Base-by-base conservation (phyloP, 2,888 invertebrate genomes). In the Lasioglossum zephyrum region DNA sequence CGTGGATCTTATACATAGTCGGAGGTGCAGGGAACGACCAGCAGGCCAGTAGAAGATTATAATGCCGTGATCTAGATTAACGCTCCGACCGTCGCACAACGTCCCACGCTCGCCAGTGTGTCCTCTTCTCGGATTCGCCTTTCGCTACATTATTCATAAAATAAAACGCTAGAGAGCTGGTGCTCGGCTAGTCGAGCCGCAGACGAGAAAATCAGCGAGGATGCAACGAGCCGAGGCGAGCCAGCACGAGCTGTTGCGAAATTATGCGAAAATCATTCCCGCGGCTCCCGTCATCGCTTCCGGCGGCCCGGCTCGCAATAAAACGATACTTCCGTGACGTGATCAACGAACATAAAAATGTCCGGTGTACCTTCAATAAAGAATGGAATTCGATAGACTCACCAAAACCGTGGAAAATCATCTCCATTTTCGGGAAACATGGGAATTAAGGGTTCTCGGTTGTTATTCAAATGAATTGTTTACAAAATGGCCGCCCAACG, bases 41-140 rank as follows among this genome's bases (percentile, higher is more conserved):
- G 44, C 79, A 74, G 31, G 31, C n/a, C 63, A 90, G 89, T 92
- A 90, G 77, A 85, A 80, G 90, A 88, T 91, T 93, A 92, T 93
- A 92, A 90, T 92, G 91, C 90, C 90, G 90, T 92, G 94, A 94
- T 94, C 94, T 92, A 94, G 93, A 94, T 94, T 94, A 94, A 94
- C n/a, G 53, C 9, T 9, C n/a, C 8, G 53, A n/a, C 53, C 53
- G 53, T 53, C 53, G 53, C 22, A 2, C 53, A 91, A 90, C 91
- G 90, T 92, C 93, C 93, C 92, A 94, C 93, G 92, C 93, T 88
- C 90, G 87, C 89, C 91, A 86, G 90, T 92, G 91, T 91, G 92
- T 91, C 91, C 93, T 80, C 83, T 92, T 76, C 74, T 87, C 49
- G 69, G 87, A 77, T 70, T 73, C 73, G 66, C 81, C 82, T 83